These are phyloP conservation scores for Alosa sapidissima DNA, from an alignment of 2,797 vertebrate species.

Conservation along the genomic window DNA sequence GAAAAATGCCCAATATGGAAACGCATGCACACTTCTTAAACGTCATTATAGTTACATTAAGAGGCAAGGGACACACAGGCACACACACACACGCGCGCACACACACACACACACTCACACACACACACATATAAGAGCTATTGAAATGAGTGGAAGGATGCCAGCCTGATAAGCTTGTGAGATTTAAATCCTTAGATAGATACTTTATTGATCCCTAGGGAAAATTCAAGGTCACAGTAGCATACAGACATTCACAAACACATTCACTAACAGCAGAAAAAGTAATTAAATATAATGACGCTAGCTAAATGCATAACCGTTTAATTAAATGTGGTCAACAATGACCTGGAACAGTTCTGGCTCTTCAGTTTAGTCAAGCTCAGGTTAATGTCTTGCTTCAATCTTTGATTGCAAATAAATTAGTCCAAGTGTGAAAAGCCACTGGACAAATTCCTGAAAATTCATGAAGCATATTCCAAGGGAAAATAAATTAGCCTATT, in stretches of 20 bases:
- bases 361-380: not conserved
- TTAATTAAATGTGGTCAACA: no score
- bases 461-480: not conserved
- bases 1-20: conserved; percentile 43
- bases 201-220: no score
- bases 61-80: conserved; percentile 36
- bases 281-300: no score
- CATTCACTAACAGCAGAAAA: no score
- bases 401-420: not conserved
- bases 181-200: not conserved
- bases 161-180: conserved; percentile 49
- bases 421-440: not conserved
- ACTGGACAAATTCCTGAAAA: conserved; percentile 2
- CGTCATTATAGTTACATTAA: conserved; percentile 65
- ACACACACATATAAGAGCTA: conserved; percentile 31
- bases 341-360: not conserved
- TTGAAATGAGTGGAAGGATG: conserved; percentile 45
- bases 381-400: not conserved
- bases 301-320: no score
- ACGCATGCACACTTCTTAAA: conserved; percentile 42
- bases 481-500: not conserved
- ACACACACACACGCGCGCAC: no score
- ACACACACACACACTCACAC: no score
- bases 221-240: no score
- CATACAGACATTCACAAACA: no score